Conservation (phyloP, 1,140 invertebrate species). For the Lepidostoma basale region DNA sequence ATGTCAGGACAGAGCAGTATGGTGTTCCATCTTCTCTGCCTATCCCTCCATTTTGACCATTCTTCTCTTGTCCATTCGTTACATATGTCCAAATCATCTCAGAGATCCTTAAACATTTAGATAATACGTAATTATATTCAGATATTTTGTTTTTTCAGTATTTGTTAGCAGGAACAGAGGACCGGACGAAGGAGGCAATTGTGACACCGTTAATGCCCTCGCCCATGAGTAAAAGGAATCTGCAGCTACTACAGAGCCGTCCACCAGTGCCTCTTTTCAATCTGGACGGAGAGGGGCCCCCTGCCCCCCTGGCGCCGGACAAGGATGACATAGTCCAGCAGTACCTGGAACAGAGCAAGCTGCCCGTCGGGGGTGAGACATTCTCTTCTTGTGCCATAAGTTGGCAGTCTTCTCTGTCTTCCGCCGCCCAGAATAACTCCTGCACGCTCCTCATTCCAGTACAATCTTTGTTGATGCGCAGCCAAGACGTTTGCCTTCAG, state of each 20-base stretch:
- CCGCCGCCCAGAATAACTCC: too few relatives aligned
- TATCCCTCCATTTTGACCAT: too few relatives aligned
- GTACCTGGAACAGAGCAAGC: slow-evolving; percentile 45
- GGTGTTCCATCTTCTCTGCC: too few relatives aligned
- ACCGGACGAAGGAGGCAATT: slow-evolving; percentile 54
- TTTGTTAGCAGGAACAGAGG: slow-evolving; percentile 60
- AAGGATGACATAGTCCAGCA: slow-evolving; percentile 53
- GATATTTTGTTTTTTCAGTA: slow-evolving; percentile 32
- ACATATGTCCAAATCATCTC: too few relatives aligned
- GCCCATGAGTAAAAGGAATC: slow-evolving; percentile 56
- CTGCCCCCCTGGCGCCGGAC: slow-evolving; percentile 40
- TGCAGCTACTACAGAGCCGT: slow-evolving; percentile 51
- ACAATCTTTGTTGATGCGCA: too few relatives aligned
- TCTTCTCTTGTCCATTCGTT: too few relatives aligned
- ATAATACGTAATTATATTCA: too few relatives aligned
- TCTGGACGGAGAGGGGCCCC: slow-evolving; percentile 37
- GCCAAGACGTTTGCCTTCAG: too few relatives aligned
- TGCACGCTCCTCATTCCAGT: too few relatives aligned
- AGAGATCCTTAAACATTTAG: neutral
- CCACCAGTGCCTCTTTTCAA: slow-evolving; percentile 52
- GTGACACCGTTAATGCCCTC: slow-evolving; percentile 44
- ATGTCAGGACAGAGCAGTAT: too few relatives aligned
- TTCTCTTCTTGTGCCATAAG: too few relatives aligned
- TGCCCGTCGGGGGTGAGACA: slow-evolving; percentile 15
- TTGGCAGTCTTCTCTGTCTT: too few relatives aligned